A percentile compares a stretch with the other conserved stretches of the same genome.
Evolutionary conservation across 1,140 invertebrate genomes (phyloP).

Genomic region (Monomorium pharaonis): DNA sequence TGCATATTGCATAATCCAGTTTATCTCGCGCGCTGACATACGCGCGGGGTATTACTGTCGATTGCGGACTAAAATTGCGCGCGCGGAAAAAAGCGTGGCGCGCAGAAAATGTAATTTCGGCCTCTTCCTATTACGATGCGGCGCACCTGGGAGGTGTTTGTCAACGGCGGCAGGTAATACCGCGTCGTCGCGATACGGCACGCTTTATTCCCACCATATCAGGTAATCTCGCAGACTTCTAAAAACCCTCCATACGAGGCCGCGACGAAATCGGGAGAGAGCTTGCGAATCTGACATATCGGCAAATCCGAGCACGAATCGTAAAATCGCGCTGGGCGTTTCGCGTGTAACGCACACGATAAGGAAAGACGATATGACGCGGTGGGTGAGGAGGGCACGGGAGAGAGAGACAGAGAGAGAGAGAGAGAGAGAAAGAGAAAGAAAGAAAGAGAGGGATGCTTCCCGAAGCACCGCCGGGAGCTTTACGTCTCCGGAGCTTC

Average conservation of each 20-base stretch:
- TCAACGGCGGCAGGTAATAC: background rate
- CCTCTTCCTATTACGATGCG: background rate
- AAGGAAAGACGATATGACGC: too few species aligned
- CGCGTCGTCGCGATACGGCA: background rate
- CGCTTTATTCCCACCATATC: constrained; percentile 24
- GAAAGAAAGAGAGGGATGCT: constrained; percentile 25
- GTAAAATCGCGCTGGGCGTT: constrained; percentile 22
- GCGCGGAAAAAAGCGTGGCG: background rate
- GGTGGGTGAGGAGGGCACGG: background rate
- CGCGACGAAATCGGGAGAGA: background rate
- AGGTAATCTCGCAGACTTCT: background rate
- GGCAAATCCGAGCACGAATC: constrained; percentile 29
- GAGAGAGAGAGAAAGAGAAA: background rate
- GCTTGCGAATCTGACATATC: constrained; percentile 33
- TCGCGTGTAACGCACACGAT: constrained; percentile 6
- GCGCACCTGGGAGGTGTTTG: constrained; percentile 25
- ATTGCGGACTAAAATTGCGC: constrained; percentile 1
- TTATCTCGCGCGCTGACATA: background rate
- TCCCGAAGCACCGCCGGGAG: constrained; percentile 39
- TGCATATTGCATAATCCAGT: constrained; percentile 8
- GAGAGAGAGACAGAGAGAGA: too few species aligned
- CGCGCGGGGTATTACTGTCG: background rate
- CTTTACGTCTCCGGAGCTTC: constrained; percentile 63
- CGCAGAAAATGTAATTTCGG: constrained; percentile 31
- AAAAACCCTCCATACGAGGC: background rate